phyloP scores from a whole-genome alignment of 2,113 vertebrate genomes.

The Dasyornis broadbenti region DNA sequence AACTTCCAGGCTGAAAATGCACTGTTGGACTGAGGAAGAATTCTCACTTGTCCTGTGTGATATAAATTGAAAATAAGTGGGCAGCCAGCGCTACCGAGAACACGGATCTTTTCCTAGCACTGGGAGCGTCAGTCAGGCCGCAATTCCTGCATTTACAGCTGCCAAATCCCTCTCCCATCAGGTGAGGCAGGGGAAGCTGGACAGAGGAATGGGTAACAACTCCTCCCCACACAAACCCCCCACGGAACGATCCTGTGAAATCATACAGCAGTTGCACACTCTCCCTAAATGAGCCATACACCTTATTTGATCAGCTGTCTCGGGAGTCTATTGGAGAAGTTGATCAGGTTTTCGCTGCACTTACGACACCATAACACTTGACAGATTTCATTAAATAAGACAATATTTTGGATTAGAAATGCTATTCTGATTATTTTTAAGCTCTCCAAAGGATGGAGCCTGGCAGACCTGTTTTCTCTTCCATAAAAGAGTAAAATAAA shows the following conservation, averaged over 20 bases:
- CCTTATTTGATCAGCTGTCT: conserved; percentile 24
- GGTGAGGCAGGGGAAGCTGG: background rate
- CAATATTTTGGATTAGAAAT: background rate
- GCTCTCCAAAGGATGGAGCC: background rate
- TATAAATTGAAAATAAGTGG: background rate
- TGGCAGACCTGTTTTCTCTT: background rate
- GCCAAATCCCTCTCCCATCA: background rate
- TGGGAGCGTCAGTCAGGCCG: background rate
- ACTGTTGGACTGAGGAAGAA: background rate
- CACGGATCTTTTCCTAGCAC: background rate
- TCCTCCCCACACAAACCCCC: background rate
- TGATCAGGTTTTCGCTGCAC: conserved; percentile 8
- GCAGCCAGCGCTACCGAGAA: background rate
- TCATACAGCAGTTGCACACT: background rate
- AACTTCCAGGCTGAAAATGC: background rate
- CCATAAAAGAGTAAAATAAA: background rate
- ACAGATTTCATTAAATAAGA: conserved; percentile 13
- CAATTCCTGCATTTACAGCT: background rate
- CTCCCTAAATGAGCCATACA: background rate
- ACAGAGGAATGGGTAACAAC: background rate
- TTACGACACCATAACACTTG: conserved; percentile 13
- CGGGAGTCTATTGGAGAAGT: background rate
- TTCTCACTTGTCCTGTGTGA: background rate
- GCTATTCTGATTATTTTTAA: background rate
- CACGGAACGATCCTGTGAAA: background rate